Base-by-base conservation (phyloP, 2,113 vertebrate genomes). In the Vulpes lagopus region DNA sequence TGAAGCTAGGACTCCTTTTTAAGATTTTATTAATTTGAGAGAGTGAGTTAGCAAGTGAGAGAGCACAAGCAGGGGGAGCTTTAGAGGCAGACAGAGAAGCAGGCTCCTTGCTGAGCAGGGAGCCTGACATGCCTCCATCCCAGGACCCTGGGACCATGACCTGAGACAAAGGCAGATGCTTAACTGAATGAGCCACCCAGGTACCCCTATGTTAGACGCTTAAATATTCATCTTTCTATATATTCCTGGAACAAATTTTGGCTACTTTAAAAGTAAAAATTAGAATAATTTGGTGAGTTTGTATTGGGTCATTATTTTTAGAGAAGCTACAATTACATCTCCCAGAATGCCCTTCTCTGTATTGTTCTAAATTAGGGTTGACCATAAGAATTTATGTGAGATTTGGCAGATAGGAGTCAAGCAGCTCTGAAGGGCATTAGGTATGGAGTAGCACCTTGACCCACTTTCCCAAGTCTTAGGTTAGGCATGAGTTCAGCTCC, bases 241-340 rank as follows among this genome's bases (percentile, higher is more conserved):
- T 57, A 91, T 79, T 91, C 88, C 38, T 81, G 62, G 62, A 88
- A 79, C 71, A 80, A 80, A 88, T 25, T 71, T 43, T 93, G n/a
- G 38, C 25, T 6, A 62, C 55, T 53, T 38, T 60, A 71, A 82
- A 51, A 53, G 15, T 32, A 88, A 51, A 20, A 65, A 51, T 84
- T 51, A 79, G 25, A 78, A n/a, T 83, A 89, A 83, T 27, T 49
- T 84, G 57, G 67, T 76, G 27, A 90, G 84, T 69, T 80, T 90
- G 25, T 55, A 55, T 62, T 74, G 20, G 30, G 78, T 62, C 38
- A 74, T 53, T 4, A 83, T 73, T 57, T 27, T 94, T 94, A 38
- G 78, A 73, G 57, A 94, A 73, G 43, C 23, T 82, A 83, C 43
- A 89, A 74, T 35, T 59, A 5, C 17, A 59, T 59, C 78, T 92